Evolutionary conservation across 2,113 vertebrate species (phyloP).

Genomic region (Lates calcarifer): DNA sequence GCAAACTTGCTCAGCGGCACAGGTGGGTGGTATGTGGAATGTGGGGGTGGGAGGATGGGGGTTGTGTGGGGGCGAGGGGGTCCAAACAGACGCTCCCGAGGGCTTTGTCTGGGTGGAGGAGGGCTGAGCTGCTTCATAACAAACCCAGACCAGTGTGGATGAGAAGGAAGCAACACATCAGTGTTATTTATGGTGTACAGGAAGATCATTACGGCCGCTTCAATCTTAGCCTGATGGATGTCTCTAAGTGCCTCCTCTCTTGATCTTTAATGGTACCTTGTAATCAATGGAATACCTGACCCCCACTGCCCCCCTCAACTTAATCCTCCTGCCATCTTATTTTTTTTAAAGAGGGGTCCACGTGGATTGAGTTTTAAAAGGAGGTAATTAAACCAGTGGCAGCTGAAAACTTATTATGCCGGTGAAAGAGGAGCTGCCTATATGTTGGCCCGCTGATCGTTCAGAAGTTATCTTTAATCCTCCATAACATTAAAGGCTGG

Average conservation of each 20-base stretch:
- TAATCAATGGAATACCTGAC: conserved; percentile 85
- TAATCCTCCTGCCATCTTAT: conserved; percentile 74
- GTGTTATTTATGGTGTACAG: conserved; percentile 84
- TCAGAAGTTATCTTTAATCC: conserved; percentile 88
- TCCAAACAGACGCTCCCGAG: background rate
- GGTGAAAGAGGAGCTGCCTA: conserved; percentile 84
- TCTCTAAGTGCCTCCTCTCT: conserved; percentile 78
- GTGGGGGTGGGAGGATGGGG: background rate
- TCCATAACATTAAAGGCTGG: conserved; percentile 85
- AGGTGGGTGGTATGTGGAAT: conserved; percentile 45
- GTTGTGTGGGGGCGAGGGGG: background rate
- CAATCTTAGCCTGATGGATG: conserved; percentile 81
- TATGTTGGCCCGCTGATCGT: conserved; percentile 81
- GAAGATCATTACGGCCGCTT: conserved; percentile 82
- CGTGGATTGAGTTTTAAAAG: conserved; percentile 85
- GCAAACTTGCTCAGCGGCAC: conserved; percentile 51
- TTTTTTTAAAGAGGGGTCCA: conserved; percentile 76
- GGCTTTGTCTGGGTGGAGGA: conserved; percentile 25
- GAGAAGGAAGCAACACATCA: conserved; percentile 75
- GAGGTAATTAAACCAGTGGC: conserved; percentile 87
- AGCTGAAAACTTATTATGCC: conserved; percentile 85
- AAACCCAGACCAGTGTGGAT: conserved; percentile 40
- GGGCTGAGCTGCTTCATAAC: conserved; percentile 48
- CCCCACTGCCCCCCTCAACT: conserved; percentile 71
- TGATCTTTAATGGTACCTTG: conserved; percentile 82